These are phyloP conservation scores for Zele albiditarsus DNA, from an alignment of 2,888 invertebrate species.

Conservation along the genomic window DNA sequence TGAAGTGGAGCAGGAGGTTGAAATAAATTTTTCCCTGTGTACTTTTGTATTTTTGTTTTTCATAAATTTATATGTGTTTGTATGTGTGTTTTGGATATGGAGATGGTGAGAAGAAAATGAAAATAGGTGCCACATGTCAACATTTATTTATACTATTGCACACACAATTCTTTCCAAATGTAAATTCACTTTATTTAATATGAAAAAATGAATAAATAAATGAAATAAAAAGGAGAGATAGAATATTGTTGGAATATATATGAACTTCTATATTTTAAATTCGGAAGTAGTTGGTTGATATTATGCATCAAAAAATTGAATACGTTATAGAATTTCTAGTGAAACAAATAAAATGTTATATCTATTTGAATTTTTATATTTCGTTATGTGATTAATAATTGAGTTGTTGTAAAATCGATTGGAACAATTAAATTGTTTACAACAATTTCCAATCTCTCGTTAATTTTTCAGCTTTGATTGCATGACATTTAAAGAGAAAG, in stretches of 20 bases:
- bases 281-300: background rate
- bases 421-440: no score
- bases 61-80: background rate
- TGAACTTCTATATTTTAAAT: no score
- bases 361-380: no score
- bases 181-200: constrained; percentile 2
- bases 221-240: constrained; percentile 15
- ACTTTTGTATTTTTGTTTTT: background rate
- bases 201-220: constrained; percentile 16
- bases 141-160: background rate
- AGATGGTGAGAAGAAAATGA: background rate
- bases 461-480: no score
- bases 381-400: no score
- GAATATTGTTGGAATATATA: no score
- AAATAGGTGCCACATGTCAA: background rate
- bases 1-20: no score
- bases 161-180: constrained; percentile 8
- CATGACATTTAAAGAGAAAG: background rate
- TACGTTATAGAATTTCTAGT: background rate
- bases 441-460: no score
- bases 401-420: no score
- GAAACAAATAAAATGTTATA: no score
- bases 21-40: no score
- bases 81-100: background rate
- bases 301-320: background rate